Conservation (phyloP, 2,888 invertebrate genomes). For the Callosobruchus maculatus region DNA sequence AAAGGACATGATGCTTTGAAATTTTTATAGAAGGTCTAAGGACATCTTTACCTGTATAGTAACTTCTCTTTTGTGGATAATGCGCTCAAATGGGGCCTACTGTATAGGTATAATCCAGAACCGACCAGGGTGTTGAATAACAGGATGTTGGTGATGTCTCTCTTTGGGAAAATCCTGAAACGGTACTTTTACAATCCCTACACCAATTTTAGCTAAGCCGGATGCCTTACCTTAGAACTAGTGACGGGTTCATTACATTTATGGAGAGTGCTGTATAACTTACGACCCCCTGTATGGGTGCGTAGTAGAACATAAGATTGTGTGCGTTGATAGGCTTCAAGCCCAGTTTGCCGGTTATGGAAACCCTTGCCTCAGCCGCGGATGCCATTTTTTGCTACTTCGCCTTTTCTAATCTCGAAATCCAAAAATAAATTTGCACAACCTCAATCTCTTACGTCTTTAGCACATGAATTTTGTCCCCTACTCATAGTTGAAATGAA, state of each 20-base stretch:
- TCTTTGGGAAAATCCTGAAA: slow-evolving; percentile 67
- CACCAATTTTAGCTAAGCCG: not conserved
- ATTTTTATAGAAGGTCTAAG: not conserved
- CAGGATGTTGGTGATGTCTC: slow-evolving; percentile 78
- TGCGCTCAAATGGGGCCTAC: slow-evolving; percentile 70
- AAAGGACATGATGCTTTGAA: not conserved
- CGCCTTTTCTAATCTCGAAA: slow-evolving; percentile 8
- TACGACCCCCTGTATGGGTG: slow-evolving; percentile 69
- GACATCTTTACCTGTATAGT: slow-evolving; percentile 59
- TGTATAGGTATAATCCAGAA: slow-evolving; percentile 78
- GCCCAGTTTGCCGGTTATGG: slow-evolving; percentile 41
- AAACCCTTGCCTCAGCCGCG: slow-evolving; percentile 30
- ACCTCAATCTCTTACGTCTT: not conserved
- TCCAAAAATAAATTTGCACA: slow-evolving; percentile 12
- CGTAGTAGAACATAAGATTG: slow-evolving; percentile 71
- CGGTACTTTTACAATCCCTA: slow-evolving; percentile 3
- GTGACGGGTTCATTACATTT: slow-evolving; percentile 79
- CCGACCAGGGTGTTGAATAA: slow-evolving; percentile 79
- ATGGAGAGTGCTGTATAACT: slow-evolving; percentile 77
- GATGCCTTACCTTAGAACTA: slow-evolving; percentile 63
- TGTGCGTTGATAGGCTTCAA: slow-evolving; percentile 68
- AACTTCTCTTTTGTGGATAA: slow-evolving; percentile 60
- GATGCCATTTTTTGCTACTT: slow-evolving; percentile 30
- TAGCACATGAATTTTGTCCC: not conserved
- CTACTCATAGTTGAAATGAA: not conserved